Conservation (phyloP, 2,888 invertebrate genomes). For the Cheilosia pagana region DNA sequence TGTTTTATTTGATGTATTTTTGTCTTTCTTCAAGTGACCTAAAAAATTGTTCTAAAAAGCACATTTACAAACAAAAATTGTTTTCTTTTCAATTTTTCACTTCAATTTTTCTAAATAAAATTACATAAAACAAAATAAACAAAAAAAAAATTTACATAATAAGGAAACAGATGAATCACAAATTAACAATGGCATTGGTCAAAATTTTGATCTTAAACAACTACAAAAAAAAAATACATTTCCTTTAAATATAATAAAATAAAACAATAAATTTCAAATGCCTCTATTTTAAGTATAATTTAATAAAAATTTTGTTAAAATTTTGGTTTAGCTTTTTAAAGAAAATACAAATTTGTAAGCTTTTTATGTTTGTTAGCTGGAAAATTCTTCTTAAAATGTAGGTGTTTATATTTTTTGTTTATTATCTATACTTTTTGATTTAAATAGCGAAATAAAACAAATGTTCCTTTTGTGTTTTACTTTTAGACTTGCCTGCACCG, state of each 20-base stretch:
- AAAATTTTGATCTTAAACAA: slow-evolving; percentile 74
- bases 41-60: slow-evolving; percentile 61
- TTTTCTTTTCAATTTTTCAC: slow-evolving; percentile 55
- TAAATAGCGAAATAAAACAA: slow-evolving; percentile 37
- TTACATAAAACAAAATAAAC: slow-evolving; percentile 63
- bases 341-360: slow-evolving; percentile 30
- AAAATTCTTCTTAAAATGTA: slow-evolving; percentile 26
- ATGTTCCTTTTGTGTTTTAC: slow-evolving; percentile 14
- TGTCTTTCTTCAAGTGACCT: slow-evolving; percentile 35
- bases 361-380: not conserved
- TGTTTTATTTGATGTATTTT: slow-evolving; percentile 23
- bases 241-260: slow-evolving; percentile 53
- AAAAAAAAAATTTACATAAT: slow-evolving; percentile 66
- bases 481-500: slow-evolving; percentile 46
- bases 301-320: slow-evolving; percentile 65
- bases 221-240: slow-evolving; percentile 37
- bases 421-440: slow-evolving; percentile 8
- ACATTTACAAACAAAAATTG: slow-evolving; percentile 29
- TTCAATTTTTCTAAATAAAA: slow-evolving; percentile 71
- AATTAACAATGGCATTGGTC: slow-evolving; percentile 75
- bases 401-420: slow-evolving; percentile 11
- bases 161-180: slow-evolving; percentile 74
- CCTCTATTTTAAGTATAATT: slow-evolving; percentile 53
- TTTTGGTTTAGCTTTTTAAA: slow-evolving; percentile 69
- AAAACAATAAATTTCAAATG: slow-evolving; percentile 50